Evolutionary conservation across 2,113 vertebrate genomes (phyloP), one percentile per base, ranked within the genome.

Genomic region (Lota lota): DNA sequence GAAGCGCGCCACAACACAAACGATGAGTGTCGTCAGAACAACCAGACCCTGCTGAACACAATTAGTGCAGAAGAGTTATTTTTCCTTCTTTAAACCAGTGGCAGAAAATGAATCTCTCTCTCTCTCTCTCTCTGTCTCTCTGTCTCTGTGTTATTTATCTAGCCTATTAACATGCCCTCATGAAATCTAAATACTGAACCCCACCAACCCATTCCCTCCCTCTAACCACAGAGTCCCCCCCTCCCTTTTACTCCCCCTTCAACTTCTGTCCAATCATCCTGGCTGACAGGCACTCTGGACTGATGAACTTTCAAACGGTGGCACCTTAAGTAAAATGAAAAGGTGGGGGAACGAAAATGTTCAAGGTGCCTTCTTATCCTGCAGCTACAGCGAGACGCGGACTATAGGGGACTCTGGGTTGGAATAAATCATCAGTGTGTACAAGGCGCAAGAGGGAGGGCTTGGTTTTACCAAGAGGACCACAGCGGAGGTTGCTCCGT

Each of bases 281-380:
- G 77, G 83, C 81, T 85, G 15, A 72, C 61, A 33, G 68, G 73
- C 79, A 70, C 78, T 70, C 61, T 69, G 73, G 79, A 88, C 86
- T 83, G 85, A 89, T 88, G 86, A 87, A 79, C 78, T 84, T 89
- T 89, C 78, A 90, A 89, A 90, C 91, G 75, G 89, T 77, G 79
- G 59, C 78, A 78, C 81, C 74, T 79, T 92, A 92, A 92, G 92
- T 92, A 89, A 89, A 56, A 56, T 18, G n/a, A 56, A 56, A 56
- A 17, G n/a, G 14, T 5, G n/a, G 40, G 8, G 40, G 40, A 56
- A 18, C 0, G n/a, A 5, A 92, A 90, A 77, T 73, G 81, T 80
- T 83, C 89, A 85, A 85, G 75, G 85, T 83, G 84, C 84, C 68
- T 80, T 79, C 86, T 78, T 77, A 75, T 83, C 81, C 85, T 47